phyloP scores from a whole-genome alignment of 2,113 vertebrate genomes.

The Microtus montanus region DNA sequence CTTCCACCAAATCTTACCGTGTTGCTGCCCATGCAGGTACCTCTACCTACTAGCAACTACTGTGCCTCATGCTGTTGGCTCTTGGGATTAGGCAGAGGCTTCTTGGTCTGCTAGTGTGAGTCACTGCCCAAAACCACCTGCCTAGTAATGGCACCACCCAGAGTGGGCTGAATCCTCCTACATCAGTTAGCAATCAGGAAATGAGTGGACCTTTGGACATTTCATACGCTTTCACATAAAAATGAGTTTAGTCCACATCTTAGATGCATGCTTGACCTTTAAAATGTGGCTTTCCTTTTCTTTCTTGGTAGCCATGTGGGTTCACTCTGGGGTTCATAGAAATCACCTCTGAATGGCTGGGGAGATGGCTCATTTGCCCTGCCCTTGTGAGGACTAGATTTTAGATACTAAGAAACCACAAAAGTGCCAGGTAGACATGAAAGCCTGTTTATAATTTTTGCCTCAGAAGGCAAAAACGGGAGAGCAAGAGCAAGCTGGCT shows the following conservation, averaged over 20 bases:
- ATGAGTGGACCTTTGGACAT: not conserved
- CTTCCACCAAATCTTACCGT: not conserved
- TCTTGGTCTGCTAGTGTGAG: not conserved
- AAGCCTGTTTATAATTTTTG: no score
- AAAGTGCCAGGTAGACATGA: no score
- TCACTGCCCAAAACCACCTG: not conserved
- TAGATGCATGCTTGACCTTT: no score
- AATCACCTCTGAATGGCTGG: no score
- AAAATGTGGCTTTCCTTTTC: no score
- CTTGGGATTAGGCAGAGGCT: not conserved
- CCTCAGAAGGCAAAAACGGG: no score
- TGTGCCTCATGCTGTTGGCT: not conserved
- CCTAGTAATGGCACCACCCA: not conserved
- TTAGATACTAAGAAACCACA: no score
- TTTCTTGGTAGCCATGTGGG: no score
- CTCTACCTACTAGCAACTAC: not conserved
- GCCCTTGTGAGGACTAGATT: no score
- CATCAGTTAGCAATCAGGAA: not conserved
- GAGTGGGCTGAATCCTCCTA: not conserved
- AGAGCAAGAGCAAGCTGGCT: no score
- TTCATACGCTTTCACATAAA: not conserved
- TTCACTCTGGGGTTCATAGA: no score
- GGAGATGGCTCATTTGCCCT: no score
- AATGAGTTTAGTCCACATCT: not conserved
- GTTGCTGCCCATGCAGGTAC: not conserved